Conservation (phyloP, 2,888 invertebrate genomes). For the Lasioglossum malachurum region DNA sequence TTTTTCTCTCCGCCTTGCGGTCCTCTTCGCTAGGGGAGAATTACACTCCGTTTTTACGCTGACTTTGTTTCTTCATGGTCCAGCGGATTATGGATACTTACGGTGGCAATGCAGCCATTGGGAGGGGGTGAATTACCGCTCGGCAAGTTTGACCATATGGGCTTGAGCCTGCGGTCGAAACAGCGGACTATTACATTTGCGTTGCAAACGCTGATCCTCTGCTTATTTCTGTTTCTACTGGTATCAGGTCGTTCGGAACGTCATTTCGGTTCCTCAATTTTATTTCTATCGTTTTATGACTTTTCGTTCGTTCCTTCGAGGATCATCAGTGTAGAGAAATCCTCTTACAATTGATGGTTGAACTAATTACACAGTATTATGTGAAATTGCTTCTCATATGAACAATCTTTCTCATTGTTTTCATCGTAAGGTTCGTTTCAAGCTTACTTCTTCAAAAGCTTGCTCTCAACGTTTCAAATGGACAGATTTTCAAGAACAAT, state of each 20-base stretch:
- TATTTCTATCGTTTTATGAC: no score
- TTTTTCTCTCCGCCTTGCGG: not conserved
- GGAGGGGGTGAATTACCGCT: not conserved
- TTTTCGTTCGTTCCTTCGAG: not conserved
- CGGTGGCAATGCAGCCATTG: not conserved
- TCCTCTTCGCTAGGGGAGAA: not conserved
- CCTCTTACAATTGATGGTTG: not conserved
- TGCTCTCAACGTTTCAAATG: not conserved
- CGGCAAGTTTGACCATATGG: not conserved
- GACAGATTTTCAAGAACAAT: not conserved
- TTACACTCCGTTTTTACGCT: not conserved
- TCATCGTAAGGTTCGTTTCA: not conserved
- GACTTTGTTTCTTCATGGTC: not conserved
- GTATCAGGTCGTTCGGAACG: not conserved
- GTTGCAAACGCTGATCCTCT: not conserved
- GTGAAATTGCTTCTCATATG: not conserved
- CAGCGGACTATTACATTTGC: not conserved
- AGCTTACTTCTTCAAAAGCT: not conserved
- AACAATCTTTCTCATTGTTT: not conserved
- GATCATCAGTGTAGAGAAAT: not conserved
- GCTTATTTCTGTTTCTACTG: not conserved
- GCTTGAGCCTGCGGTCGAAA: not conserved
- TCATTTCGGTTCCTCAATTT: no score
- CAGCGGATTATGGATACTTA: not conserved
- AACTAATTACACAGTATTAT: constrained; percentile 34